Conservation (phyloP, 2,113 vertebrate species). For the Echinops telfairi region DNA sequence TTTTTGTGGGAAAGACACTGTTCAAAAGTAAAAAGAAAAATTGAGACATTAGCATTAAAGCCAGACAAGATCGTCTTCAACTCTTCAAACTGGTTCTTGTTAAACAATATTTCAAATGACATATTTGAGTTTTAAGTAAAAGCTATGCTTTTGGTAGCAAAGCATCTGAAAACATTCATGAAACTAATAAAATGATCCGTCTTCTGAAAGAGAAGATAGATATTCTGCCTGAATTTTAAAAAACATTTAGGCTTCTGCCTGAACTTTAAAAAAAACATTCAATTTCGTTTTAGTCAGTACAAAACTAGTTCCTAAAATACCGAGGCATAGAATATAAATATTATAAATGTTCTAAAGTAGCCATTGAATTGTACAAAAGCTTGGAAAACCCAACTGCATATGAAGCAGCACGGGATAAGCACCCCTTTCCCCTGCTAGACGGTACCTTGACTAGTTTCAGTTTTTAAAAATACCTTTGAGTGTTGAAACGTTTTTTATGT, state of each 20-base stretch:
- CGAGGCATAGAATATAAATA: conserved; percentile 33
- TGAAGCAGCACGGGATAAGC: not conserved
- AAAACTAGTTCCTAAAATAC: conserved; percentile 45
- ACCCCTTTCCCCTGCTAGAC: not conserved
- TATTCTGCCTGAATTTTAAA: conserved; percentile 12
- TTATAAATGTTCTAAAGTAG: not conserved
- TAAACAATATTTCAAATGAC: conserved; percentile 59
- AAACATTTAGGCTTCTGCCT: not conserved
- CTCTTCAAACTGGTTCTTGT: conserved; percentile 22
- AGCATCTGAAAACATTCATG: conserved; percentile 3
- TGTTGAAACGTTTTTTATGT: conserved; percentile 56
- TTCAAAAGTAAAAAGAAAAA: conserved; percentile 34
- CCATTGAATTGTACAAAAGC: not conserved
- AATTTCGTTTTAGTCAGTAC: not conserved
- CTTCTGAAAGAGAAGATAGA: conserved; percentile 59
- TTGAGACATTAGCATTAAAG: conserved; percentile 48
- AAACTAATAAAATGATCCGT: conserved; percentile 55
- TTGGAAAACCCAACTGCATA: not conserved
- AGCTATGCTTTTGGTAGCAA: conserved; percentile 23
- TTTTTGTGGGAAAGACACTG: not conserved
- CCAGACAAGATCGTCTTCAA: not conserved
- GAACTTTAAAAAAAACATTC: conserved; percentile 27
- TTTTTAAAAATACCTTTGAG: conserved; percentile 51
- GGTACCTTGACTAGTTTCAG: not conserved
- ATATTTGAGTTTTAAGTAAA: conserved; percentile 31